Conservation (phyloP, 2,797 vertebrate genomes). For the Echeneis naucrates region DNA sequence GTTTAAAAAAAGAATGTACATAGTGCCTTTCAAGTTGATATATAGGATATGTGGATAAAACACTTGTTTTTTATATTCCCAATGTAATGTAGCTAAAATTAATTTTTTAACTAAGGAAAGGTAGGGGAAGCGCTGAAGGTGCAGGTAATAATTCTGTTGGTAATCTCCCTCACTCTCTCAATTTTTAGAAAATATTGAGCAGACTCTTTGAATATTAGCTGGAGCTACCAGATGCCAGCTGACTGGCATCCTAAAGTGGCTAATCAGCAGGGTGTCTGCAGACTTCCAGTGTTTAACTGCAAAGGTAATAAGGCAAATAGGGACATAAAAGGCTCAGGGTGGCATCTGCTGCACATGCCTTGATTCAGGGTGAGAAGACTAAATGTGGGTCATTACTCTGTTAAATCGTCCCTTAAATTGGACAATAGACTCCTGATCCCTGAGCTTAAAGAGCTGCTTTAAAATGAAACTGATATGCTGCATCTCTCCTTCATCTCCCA, state of each 20-base stretch:
- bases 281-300: neutral
- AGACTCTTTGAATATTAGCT: neutral
- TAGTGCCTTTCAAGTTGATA: too few species aligned
- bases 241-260: neutral
- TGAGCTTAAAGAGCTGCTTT: constrained; percentile 3
- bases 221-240: neutral
- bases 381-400: constrained; percentile 14
- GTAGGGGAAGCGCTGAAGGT: neutral
- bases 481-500: neutral
- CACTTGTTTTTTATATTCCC: too few species aligned
- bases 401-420: constrained; percentile 14
- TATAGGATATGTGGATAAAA: too few species aligned
- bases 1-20: too few species aligned
- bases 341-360: neutral
- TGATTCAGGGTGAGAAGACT: constrained; percentile 36
- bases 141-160: neutral
- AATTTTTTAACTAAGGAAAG: too few species aligned
- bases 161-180: too few species aligned
- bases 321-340: neutral
- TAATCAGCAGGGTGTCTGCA: constrained; percentile 23
- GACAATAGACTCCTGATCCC: neutral
- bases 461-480: neutral
- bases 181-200: neutral
- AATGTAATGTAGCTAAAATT: too few species aligned
- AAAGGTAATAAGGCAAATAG: neutral